Conservation (phyloP, 1,140 invertebrate genomes). For the Zaprionus kolodkinae region DNA sequence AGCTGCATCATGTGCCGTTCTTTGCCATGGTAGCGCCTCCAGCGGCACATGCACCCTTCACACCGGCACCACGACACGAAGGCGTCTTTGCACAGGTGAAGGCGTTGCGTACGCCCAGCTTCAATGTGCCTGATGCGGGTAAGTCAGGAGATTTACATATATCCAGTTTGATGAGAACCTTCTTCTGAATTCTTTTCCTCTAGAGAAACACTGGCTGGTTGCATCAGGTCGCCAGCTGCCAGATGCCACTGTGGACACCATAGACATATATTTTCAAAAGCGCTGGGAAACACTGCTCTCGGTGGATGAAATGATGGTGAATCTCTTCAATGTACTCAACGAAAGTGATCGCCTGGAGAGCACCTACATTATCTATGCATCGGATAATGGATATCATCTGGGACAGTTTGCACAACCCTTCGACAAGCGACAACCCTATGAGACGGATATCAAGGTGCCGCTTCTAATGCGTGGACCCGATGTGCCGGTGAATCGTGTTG, state of each 20-base stretch:
- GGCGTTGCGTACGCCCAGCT: conserved; percentile 89
- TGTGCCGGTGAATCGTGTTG: conserved; percentile 85
- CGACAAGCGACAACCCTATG: conserved; percentile 95
- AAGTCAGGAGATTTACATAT: neutral
- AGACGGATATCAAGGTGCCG: conserved; percentile 93
- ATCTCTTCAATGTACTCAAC: conserved; percentile 87
- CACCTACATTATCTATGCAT: conserved; percentile 93
- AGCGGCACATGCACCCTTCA: conserved; percentile 93
- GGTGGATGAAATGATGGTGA: conserved; percentile 93
- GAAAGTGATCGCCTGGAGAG: conserved; percentile 86
- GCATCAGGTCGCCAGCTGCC: conserved; percentile 88
- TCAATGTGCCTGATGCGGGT: conserved; percentile 86
- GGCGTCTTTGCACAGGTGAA: conserved; percentile 86
- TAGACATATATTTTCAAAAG: conserved; percentile 89
- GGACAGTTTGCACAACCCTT: conserved; percentile 94
- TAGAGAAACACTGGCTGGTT: conserved; percentile 93
- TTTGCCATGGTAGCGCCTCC: conserved; percentile 94
- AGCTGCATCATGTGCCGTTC: conserved; percentile 86
- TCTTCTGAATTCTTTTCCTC: conserved; percentile 44
- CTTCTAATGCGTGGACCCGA: conserved; percentile 91
- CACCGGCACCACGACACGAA: conserved; percentile 89
- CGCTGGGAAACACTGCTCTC: conserved; percentile 92
- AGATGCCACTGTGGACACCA: conserved; percentile 85
- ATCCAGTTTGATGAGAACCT: neutral
- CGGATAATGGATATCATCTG: conserved; percentile 95